Base-by-base conservation (phyloP, 1,140 invertebrate genomes). In the Ceratoteleas bidentatus region DNA sequence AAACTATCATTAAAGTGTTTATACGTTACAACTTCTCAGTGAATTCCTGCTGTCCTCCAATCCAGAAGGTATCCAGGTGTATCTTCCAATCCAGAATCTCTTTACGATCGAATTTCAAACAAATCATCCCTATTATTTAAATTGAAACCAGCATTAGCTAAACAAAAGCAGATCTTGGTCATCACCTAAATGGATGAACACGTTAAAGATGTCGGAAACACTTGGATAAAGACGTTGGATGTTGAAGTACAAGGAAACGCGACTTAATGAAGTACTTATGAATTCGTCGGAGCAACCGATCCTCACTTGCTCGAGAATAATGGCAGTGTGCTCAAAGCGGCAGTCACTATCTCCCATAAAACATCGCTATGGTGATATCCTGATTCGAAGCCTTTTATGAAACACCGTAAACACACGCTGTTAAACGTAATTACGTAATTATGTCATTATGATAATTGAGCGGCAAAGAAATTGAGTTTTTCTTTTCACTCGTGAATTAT, bases 351-450 rank as follows among this genome's bases (percentile, higher is more conserved):
- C 54, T 49, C 4, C 15, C 33, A 40, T 60, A 34, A 53, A 53
- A 34, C n/a, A 57, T 56, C n/a, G 34, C 53, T 68, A 68, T 57
- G 64, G 52, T 40, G 38, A 60, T 60, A 60, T 52, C 38, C 47
- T n/a, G 43, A 40, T 72, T 54, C 36, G 24, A 34, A 43, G 36
- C 15, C 57, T 53, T 53, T 49, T 49, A 61, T 61, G 47, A 54
- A 43, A 33, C 34, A 72, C 52, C 57, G 14, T 58, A 72, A 72
- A 73, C 64, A 40, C 16, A 61, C 54, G 24, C 36, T 52, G 57
- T 65, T 50, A 74, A 57, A 40, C 58, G 53, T 45, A 74, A 74
- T 74, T 74, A 74, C 13, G 54, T 45, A 58, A 74, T 73, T 73
- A 74, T 43, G 43, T 50, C 52, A 65, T 74, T 65, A 74, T 52